Percentiles rank a stretch among this genome's conserved stretches.
These are phyloP conservation scores for Cephus spinipes DNA, from an alignment of 2,888 invertebrate species.

Conservation along the genomic window DNA sequence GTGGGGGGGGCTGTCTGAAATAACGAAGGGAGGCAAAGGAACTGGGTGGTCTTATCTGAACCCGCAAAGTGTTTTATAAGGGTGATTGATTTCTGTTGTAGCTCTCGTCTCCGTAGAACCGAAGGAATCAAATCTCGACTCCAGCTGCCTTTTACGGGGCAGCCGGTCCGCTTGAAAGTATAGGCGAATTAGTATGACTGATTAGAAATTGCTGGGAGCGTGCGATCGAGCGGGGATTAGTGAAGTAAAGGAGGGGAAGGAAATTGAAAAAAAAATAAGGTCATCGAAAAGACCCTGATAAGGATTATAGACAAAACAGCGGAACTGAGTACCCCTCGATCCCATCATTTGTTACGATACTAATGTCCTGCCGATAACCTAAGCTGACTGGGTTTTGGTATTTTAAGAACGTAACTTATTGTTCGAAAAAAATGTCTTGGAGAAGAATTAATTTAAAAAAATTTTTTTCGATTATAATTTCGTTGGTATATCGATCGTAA, in stretches of 20 bases:
- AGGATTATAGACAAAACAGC: background rate
- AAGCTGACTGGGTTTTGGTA: background rate
- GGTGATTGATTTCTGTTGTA: constrained; percentile 8
- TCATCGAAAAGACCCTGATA: background rate
- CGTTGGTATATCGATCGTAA: background rate
- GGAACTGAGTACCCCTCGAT: background rate
- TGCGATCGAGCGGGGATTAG: background rate
- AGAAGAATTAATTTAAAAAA: background rate
- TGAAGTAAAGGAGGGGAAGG: background rate
- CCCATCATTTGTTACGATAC: background rate
- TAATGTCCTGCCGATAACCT: background rate
- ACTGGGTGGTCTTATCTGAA: background rate
- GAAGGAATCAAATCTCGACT: background rate
- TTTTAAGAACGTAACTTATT: background rate
- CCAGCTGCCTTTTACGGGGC: background rate
- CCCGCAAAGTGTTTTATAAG: constrained; percentile 3
- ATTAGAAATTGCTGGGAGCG: background rate
- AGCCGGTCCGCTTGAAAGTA: background rate
- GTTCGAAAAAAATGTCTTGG: background rate
- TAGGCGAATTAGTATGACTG: background rate
- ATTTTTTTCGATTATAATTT: background rate
- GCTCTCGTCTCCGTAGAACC: background rate
- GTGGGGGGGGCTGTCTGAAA: background rate
- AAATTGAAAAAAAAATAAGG: background rate
- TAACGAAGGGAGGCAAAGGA: background rate